Conservation (phyloP, 92 coral and sea anemone genomes). For the Palythoa grandiflora region DNA sequence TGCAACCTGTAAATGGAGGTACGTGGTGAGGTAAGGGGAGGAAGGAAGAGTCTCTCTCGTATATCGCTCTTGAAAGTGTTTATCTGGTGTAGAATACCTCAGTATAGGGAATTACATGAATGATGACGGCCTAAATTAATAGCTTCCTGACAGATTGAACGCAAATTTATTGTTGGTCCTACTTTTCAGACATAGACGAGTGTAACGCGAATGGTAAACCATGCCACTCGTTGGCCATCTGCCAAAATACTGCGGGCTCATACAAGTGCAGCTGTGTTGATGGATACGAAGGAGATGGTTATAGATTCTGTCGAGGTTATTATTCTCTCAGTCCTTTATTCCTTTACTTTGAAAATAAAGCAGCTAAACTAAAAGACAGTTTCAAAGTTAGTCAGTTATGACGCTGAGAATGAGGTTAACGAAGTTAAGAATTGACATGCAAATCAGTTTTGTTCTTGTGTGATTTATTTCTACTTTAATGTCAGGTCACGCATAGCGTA, state of each 20-base stretch:
- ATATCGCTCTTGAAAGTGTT: background rate
- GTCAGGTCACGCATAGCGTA: too few relatives aligned
- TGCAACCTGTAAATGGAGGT: too few relatives aligned
- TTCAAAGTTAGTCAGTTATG: too few relatives aligned
- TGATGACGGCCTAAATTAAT: too few relatives aligned
- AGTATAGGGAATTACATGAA: too few relatives aligned
- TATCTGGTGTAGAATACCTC: background rate
- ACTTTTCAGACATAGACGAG: slow-evolving; percentile 59
- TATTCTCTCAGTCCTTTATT: background rate
- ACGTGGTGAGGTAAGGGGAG: background rate
- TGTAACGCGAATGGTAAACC: slow-evolving; percentile 43
- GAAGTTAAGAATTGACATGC: too few relatives aligned
- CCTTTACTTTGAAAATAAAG: background rate
- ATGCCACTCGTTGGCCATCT: slow-evolving; percentile 72
- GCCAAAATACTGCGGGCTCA: slow-evolving; percentile 76
- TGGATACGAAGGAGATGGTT: slow-evolving; percentile 85
- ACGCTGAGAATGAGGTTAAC: too few relatives aligned
- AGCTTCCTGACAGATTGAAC: too few relatives aligned
- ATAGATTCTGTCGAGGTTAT: slow-evolving; percentile 67
- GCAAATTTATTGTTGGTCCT: background rate
- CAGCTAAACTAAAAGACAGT: too few relatives aligned
- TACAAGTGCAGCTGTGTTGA: slow-evolving; percentile 73
- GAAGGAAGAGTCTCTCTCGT: background rate
- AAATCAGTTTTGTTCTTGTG: too few relatives aligned
- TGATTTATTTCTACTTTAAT: too few relatives aligned